A percentile compares a stretch with the other conserved stretches of the same genome.
Conservation (phyloP, 2,113 vertebrate species). For the Marmota flaviventris region DNA sequence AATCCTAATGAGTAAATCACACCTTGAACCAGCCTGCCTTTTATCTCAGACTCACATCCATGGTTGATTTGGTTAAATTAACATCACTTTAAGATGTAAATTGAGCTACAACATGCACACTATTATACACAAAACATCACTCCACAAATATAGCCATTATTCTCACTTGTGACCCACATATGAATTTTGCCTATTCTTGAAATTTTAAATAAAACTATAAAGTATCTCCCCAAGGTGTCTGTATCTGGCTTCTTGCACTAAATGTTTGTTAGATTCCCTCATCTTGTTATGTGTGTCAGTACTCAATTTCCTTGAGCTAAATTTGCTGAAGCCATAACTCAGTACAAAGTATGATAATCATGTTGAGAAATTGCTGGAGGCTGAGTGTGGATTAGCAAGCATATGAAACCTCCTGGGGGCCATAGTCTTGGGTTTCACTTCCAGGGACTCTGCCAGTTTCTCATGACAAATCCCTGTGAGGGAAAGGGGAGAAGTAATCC, state of each 20-base stretch:
- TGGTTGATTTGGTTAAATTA: neutral
- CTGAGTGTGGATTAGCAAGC: neutral
- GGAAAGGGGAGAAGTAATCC: neutral
- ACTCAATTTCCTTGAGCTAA: neutral
- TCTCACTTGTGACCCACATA: neutral
- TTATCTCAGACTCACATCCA: neutral
- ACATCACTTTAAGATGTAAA: neutral
- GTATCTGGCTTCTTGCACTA: neutral
- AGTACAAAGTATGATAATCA: neutral
- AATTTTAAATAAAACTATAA: neutral
- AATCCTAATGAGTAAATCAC: neutral
- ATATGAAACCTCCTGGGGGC: accelerated
- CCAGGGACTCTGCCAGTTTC: neutral
- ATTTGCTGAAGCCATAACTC: neutral
- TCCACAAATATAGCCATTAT: neutral
- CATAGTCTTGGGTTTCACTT: neutral
- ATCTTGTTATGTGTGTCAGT: neutral
- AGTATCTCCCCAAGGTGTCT: neutral
- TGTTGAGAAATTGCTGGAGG: neutral
- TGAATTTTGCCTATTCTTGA: neutral
- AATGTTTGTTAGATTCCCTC: neutral
- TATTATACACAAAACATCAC: neutral
- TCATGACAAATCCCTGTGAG: neutral
- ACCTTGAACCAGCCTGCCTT: neutral
- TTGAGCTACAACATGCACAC: neutral